Percentiles rank a stretch among this genome's conserved stretches.
Evolutionary conservation across 2,113 vertebrate genomes (phyloP).

Genomic region (Dipodomys spectabilis): DNA sequence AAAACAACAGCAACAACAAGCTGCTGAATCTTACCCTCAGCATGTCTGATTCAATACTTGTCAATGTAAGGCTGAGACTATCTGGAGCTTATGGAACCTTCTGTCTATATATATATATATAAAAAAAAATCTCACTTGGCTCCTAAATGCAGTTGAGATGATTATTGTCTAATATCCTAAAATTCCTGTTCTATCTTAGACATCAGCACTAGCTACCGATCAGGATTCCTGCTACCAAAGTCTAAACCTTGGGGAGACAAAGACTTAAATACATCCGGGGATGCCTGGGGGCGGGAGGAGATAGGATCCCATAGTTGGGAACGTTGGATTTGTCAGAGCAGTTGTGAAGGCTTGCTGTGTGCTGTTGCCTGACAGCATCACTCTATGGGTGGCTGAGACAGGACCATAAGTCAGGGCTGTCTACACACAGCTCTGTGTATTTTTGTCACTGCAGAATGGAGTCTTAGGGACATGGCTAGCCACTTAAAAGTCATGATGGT

Average conservation of each 20-base stretch:
- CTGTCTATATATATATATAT: neutral
- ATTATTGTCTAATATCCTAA: slow-evolving; percentile 19
- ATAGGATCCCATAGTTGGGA: neutral
- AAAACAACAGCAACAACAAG: neutral
- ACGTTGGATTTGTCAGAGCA: neutral
- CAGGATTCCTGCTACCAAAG: no score
- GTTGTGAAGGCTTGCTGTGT: neutral
- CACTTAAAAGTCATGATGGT: neutral
- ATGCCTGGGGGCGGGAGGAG: no score
- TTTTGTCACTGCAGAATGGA: neutral
- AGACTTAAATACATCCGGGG: no score
- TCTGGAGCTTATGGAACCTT: slow-evolving; percentile 6
- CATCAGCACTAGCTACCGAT: neutral
- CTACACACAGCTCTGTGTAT: accelerated
- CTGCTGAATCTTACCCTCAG: no score
- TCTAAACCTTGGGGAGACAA: no score
- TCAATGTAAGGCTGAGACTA: neutral
- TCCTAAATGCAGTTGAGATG: neutral
- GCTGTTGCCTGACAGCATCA: no score
- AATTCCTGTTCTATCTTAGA: neutral
- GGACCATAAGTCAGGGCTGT: neutral
- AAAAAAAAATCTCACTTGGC: neutral
- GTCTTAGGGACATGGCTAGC: neutral
- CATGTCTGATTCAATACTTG: neutral
- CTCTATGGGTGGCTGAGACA: neutral